Base-by-base conservation (phyloP, 2,797 vertebrate genomes). In the Furcifer pardalis region DNA sequence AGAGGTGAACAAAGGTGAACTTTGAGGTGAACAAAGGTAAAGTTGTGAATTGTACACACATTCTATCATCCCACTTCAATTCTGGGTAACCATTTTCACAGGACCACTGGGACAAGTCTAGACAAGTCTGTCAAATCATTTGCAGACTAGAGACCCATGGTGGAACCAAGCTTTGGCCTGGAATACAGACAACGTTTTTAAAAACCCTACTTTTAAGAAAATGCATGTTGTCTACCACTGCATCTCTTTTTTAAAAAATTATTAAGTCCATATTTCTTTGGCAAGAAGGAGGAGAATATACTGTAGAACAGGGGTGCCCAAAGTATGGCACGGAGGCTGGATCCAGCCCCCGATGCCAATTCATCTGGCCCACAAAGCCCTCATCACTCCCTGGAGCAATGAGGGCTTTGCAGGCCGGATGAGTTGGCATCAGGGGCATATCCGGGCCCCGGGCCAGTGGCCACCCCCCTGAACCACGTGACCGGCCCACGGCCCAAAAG, bases 221-320 rank as follows among this genome's bases (percentile, higher is more conserved):
- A 84, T 10, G 35, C 44, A 32, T 85, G 42, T 77, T 90, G 35
- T 59, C 52, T 46, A 19, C 21, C 72, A 35, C 21, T 49, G n/a
- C 4, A 17, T 30, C 72, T 46, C 7, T 19, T 5, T 32, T n/a
- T n/a, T n/a, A n/a, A n/a, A n/a, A 90, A 91, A 93, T 93, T 92
- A 91, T 92, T 88, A 92, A 92, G 89, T 93, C 91, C 93, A 93
- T 91, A 93, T 93, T 94, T 92, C 88, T 88, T 91, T 89, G 85
- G 77, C 90, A 89, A 89, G 87, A 93, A 91, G 92, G 88, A 23
- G 66, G 73, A 81, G 73, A 62, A 25, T 65, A 82, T 88, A 74
- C 90, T 42, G 84, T 91, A n/a, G n/a, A n/a, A n/a, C n/a, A n/a
- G n/a, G n/a, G n/a, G n/a, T n/a, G n/a, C n/a, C n/a, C n/a, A n/a